Conservation (phyloP, 2,797 vertebrate species). For the Rhodeus uyekii region DNA sequence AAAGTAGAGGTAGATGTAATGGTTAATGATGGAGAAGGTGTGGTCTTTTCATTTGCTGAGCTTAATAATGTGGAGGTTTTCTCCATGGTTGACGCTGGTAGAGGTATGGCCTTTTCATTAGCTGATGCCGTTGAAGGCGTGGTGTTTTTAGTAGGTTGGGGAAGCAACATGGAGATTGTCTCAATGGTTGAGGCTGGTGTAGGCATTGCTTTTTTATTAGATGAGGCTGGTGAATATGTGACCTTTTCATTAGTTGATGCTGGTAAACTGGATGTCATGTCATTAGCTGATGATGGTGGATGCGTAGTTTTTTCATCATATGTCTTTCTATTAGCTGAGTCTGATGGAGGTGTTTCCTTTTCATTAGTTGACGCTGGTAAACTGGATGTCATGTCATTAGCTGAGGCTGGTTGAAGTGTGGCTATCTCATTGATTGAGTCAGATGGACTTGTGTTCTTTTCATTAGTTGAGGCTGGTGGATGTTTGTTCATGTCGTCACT, state of each 20-base stretch:
- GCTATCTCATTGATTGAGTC: not conserved
- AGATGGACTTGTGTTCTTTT: not conserved
- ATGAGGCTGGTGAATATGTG: not conserved
- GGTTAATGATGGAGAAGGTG: not conserved
- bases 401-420: not conserved
- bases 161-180: not conserved
- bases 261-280: too few species aligned
- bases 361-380: not conserved
- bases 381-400: not conserved
- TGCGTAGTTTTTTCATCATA: not conserved
- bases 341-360: not conserved
- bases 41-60: not conserved
- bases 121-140: not conserved
- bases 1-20: not conserved
- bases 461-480: not conserved
- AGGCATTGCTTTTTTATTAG: not conserved
- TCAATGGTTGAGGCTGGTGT: not conserved
- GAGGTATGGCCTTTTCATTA: not conserved
- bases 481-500: not conserved
- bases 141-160: not conserved
- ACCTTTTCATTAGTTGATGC: not conserved
- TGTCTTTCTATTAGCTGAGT: not conserved
- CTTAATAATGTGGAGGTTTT: not conserved
- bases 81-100: not conserved
- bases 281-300: not conserved